phyloP scores from a whole-genome alignment of 2,797 vertebrate species.

The Semaprochilodus insignis region DNA sequence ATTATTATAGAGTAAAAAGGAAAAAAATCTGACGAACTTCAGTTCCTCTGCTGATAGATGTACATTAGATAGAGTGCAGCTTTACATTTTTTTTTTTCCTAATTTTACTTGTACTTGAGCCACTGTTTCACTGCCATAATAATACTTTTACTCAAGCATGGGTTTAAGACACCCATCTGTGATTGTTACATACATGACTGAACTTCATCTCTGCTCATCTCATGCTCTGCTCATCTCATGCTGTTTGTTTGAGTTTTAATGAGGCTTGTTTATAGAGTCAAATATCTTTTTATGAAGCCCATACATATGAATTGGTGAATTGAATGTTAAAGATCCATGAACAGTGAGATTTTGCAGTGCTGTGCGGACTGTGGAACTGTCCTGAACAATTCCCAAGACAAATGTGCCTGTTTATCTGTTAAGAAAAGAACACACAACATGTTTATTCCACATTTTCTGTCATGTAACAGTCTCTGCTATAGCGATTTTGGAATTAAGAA shows the following conservation, averaged over 20 bases:
- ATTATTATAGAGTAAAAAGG: too few species aligned
- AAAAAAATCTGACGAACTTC: too few species aligned
- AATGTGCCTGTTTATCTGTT: neutral
- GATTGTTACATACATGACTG: neutral
- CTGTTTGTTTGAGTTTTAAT: neutral
- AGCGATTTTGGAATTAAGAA: slow-evolving; percentile 9
- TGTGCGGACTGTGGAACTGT: neutral
- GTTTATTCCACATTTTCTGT: neutral
- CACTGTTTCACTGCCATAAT: too few species aligned
- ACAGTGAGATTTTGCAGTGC: neutral
- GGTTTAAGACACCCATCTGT: neutral
- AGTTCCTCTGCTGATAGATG: too few species aligned
- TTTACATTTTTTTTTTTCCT: too few species aligned
- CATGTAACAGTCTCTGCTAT: neutral
- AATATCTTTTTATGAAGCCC: neutral
- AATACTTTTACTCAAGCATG: too few species aligned
- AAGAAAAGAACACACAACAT: neutral
- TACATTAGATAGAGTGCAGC: too few species aligned
- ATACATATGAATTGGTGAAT: neutral
- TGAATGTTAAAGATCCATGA: neutral
- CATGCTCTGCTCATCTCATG: neutral
- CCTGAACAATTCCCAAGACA: neutral
- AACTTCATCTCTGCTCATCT: neutral
- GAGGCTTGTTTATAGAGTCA: neutral
- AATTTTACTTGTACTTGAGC: too few species aligned